Evolutionary conservation across 2,797 vertebrate species (phyloP).

Genomic region (Phataginus tricuspis): DNA sequence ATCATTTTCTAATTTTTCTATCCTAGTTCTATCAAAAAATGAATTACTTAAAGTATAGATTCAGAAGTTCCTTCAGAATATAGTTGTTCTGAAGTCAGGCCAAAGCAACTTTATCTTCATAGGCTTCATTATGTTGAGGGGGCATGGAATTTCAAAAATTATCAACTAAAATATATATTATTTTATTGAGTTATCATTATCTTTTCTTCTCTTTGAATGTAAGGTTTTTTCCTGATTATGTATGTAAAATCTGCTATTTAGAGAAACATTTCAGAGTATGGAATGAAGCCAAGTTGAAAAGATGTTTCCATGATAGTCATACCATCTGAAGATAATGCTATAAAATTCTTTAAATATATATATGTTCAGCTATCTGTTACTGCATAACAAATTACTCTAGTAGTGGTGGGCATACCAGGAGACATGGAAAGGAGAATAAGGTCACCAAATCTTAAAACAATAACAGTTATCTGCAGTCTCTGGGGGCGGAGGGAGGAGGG

Average conservation of each 20-base stretch:
- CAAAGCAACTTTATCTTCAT: not conserved
- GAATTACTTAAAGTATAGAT: not conserved
- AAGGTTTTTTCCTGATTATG: not conserved
- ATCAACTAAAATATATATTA: not conserved
- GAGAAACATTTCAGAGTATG: not conserved
- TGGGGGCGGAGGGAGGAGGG: too few species aligned
- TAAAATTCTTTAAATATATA: not conserved
- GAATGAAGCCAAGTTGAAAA: not conserved
- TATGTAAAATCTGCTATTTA: not conserved
- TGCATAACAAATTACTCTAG: not conserved
- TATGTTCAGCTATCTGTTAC: not conserved
- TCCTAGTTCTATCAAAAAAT: not conserved
- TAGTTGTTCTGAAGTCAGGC: not conserved
- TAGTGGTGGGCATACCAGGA: too few species aligned
- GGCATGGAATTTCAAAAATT: not conserved
- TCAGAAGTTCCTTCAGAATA: not conserved
- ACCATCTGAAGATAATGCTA: not conserved
- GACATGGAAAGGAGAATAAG: too few species aligned
- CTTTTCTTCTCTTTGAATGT: not conserved
- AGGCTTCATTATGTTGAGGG: not conserved
- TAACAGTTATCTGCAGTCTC: not conserved
- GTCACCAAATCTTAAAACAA: not conserved
- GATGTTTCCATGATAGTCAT: not conserved
- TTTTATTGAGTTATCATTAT: not conserved
- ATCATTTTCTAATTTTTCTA: not conserved